Evolutionary conservation across 2,888 invertebrate species (phyloP), one percentile per base, ranked within the genome.

Genomic region (Callosobruchus maculatus): DNA sequence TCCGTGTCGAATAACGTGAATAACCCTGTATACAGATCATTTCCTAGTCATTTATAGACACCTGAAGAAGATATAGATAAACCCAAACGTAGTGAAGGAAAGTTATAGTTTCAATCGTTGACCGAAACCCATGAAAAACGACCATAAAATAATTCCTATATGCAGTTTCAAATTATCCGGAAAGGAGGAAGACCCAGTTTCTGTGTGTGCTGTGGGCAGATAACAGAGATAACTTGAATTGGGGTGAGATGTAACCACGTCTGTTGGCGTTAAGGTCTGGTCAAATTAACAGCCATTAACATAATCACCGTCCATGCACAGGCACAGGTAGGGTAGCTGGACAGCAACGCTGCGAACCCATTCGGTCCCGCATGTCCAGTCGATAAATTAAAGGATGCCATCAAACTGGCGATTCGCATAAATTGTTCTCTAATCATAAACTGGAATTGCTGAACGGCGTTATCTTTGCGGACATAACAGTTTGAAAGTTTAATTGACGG

Each of bases 401-500:
- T 77, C 76, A 78, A 80, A 80, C 78, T 74, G 79, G 80, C 77
- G 80, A 80, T 80, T 80, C 81, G 77, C 78, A 85, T 85, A 85
- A 84, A 84, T 84, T 83, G 84, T 84, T 80, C 82, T 82, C 76
- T 49, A 84, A 85, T 85, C 84, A 85, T 85, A 85, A 85, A 85
- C 81, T 82, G 84, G 80, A 82, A 83, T 81, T 49, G 49, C 49
- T 49, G 83, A 81, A 81, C 83, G 80, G 78, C 81, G 83, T 84
- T 85, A 85, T 85, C 84, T 84, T 84, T 79, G 81, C 77, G 81
- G 80, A 79, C 82, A 84, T 83, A 82, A 82, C 84, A 84, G 83
- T 84, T 83, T 82, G 83, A 85, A 85, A 84, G 84, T 85, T 85
- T 85, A 85, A 85, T 85, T 85, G 83, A 83, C 75, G 80, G 84